phyloP scores from a whole-genome alignment of 1,140 invertebrate species.

The Triops longicaudatus region DNA sequence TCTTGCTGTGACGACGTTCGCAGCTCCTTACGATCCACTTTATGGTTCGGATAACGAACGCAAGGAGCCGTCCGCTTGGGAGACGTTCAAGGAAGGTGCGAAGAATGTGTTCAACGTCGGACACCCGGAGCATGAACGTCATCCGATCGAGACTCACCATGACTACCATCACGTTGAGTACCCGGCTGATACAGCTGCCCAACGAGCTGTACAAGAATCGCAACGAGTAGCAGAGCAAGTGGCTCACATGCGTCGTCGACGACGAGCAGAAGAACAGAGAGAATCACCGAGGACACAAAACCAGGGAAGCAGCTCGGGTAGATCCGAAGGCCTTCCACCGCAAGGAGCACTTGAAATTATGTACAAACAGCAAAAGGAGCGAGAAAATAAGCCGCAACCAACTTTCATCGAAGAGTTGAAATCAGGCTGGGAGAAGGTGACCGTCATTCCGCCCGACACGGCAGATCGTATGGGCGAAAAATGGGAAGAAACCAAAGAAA shows the following conservation, averaged over 20 bases:
- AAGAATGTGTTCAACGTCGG: not conserved
- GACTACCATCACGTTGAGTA: not conserved
- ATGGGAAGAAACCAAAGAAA: not conserved
- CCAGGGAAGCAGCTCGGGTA: not conserved
- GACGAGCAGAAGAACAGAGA: not conserved
- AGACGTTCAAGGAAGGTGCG: not conserved
- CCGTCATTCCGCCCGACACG: not conserved
- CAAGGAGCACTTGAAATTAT: constrained; percentile 26
- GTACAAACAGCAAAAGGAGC: constrained; percentile 24
- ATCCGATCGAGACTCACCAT: not conserved
- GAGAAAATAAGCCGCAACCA: constrained; percentile 23
- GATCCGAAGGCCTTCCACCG: constrained; percentile 16
- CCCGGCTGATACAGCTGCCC: not conserved
- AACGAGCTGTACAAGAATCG: not conserved
- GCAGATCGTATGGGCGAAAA: not conserved
- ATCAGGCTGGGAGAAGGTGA: constrained; percentile 14
- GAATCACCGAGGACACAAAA: constrained; percentile 20
- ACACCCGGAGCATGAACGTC: not conserved
- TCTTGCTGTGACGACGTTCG: not conserved
- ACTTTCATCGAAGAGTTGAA: constrained; percentile 26
- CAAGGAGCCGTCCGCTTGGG: not conserved
- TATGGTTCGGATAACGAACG: not conserved
- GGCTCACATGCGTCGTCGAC: not conserved
- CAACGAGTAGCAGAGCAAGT: not conserved
- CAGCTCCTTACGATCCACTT: not conserved